Percentiles rank a stretch among this genome's conserved stretches.
Evolutionary conservation across 1,140 invertebrate genomes (phyloP).

Genomic region (Phenacoccus solenopsis): DNA sequence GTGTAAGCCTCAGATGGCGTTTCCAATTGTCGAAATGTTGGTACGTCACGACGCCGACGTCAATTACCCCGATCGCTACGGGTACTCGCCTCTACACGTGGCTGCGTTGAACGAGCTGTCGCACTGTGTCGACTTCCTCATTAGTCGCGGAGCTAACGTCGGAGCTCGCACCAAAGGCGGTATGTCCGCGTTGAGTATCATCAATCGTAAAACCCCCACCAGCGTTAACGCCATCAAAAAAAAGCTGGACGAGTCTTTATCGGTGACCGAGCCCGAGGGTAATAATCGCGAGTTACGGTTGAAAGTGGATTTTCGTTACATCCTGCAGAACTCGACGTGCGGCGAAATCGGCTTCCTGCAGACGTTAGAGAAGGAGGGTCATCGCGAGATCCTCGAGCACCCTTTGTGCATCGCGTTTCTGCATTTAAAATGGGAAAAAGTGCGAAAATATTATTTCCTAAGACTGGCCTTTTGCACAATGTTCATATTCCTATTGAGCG

Average conservation of each 20-base stretch:
- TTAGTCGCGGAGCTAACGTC: constrained; percentile 70
- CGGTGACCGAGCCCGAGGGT: constrained; percentile 59
- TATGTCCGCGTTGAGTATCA: constrained; percentile 64
- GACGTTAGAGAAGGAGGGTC: constrained; percentile 68
- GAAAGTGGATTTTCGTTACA: constrained; percentile 63
- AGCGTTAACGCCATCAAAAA: constrained; percentile 61
- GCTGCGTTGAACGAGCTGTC: constrained; percentile 73
- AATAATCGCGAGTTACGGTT: constrained; percentile 64
- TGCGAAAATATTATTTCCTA: constrained; percentile 72
- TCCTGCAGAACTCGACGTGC: constrained; percentile 61
- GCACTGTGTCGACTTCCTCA: constrained; percentile 64
- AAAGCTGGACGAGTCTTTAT: constrained; percentile 62
- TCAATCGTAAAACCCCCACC: constrained; percentile 66
- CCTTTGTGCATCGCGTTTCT: constrained; percentile 70
- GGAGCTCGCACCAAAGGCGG: constrained; percentile 70
- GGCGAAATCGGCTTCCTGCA: constrained; percentile 68
- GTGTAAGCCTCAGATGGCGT: constrained; percentile 56
- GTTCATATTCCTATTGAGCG: constrained; percentile 60
- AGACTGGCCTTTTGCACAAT: constrained; percentile 63
- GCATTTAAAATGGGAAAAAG: constrained; percentile 76
- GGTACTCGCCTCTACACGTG: constrained; percentile 76
- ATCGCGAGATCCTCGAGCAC: constrained; percentile 67
- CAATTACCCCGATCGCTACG: constrained; percentile 73
- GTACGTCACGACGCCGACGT: constrained; percentile 67
- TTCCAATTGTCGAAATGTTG: constrained; percentile 57